Evolutionary conservation across 2,888 invertebrate species (phyloP).

Genomic region (Ischnura elegans): DNA sequence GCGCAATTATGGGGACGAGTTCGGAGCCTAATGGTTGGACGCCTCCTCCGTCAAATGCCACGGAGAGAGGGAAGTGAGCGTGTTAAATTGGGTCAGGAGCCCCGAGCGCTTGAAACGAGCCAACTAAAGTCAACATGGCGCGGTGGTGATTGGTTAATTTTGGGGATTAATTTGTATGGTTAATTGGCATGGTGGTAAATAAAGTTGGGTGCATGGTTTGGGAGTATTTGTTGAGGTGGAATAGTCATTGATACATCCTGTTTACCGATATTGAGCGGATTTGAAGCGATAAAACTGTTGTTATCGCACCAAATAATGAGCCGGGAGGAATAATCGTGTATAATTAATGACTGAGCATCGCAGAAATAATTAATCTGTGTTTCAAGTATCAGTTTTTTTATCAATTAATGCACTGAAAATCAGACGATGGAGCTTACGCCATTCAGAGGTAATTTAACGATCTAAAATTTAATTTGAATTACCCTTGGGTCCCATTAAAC

Average conservation of each 20-base stretch:
- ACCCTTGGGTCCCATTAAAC: too few species aligned
- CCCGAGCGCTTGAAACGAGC: background rate
- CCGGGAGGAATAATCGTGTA: too few species aligned
- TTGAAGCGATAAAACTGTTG: background rate
- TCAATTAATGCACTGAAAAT: too few species aligned
- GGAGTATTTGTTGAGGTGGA: background rate
- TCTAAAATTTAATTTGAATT: too few species aligned
- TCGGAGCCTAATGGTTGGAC: conserved; percentile 40
- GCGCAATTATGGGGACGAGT: conserved; percentile 44
- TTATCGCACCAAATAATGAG: too few species aligned
- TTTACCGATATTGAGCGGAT: background rate
- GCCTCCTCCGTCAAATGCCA: conserved; percentile 14
- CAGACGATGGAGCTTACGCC: too few species aligned
- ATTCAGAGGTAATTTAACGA: too few species aligned
- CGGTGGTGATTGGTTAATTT: conserved; percentile 21
- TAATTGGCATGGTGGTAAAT: background rate
- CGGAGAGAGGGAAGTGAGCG: background rate
- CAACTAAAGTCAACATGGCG: background rate
- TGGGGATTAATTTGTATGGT: background rate
- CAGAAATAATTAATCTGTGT: too few species aligned
- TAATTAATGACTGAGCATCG: too few species aligned
- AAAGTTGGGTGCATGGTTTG: background rate
- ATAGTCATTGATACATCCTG: background rate
- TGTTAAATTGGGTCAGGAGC: background rate
- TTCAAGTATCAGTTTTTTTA: too few species aligned